Evolutionary conservation across 2,113 vertebrate species (phyloP).

Genomic region (Brachyhypopomus gauderio): DNA sequence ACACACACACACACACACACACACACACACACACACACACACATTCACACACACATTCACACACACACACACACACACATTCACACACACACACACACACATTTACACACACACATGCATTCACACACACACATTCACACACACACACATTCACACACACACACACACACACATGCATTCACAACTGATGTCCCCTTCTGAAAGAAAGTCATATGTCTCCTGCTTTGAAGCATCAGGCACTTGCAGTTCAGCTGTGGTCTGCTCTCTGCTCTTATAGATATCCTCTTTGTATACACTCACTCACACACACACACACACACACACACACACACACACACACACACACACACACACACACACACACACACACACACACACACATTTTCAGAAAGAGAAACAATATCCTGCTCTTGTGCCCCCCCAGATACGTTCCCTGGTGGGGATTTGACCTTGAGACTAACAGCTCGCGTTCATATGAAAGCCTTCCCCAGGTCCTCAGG

Average conservation of each 20-base stretch:
- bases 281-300: not conserved
- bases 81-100: no score
- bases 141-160: no score
- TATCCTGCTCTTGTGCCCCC: constrained; percentile 21
- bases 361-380: not conserved
- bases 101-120: no score
- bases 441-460: constrained; percentile 34
- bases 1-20: no score
- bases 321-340: not conserved
- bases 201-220: constrained; percentile 7
- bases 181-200: not conserved
- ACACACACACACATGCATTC: constrained; percentile 4
- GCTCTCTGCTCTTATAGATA: no score
- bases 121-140: no score
- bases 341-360: not conserved
- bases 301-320: not conserved
- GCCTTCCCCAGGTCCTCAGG: constrained; percentile 8
- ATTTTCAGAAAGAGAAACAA: constrained; percentile 26
- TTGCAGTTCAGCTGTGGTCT: not conserved
- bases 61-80: no score
- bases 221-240: not conserved
- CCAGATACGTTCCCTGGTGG: constrained; percentile 5
- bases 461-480: constrained; percentile 16
- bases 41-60: no score
- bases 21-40: no score